A percentile compares a stretch with the other conserved stretches of the same genome.
These are phyloP conservation scores for Agrochola litura DNA, from an alignment of 2,888 invertebrate species.

Conservation along the genomic window DNA sequence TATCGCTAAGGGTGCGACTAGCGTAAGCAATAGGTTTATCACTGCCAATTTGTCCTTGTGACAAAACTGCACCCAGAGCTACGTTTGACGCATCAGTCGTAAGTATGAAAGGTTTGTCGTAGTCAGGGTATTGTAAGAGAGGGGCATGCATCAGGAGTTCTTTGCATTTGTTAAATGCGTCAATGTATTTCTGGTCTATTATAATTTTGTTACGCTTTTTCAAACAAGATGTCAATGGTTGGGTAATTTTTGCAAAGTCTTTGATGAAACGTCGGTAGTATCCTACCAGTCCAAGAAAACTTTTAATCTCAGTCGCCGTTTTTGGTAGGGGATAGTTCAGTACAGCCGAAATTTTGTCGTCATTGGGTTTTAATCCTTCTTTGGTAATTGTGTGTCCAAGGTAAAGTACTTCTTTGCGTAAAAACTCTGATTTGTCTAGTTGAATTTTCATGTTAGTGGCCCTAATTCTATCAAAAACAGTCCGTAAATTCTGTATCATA, in stretches of 20 bases:
- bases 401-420: too few species aligned
- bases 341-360: neutral
- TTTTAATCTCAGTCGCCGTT: neutral
- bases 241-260: neutral
- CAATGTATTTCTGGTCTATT: neutral
- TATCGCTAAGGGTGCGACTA: neutral
- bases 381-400: too few species aligned
- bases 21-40: neutral
- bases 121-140: conserved; percentile 7
- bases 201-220: conserved; percentile 1
- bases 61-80: neutral
- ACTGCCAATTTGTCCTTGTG: conserved; percentile 5
- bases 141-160: conserved; percentile 1
- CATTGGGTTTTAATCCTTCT: neutral
- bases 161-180: conserved; percentile 6
- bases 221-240: neutral
- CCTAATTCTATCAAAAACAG: too few species aligned
- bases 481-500: neutral
- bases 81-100: conserved; percentile 5
- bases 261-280: neutral
- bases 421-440: too few species aligned
- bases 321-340: neutral
- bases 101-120: neutral
- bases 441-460: too few species aligned
- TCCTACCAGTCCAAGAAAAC: neutral